Evolutionary conservation across 2,113 vertebrate species (phyloP), one percentile per base, ranked within the genome.

Genomic region (Amphiprion percula): DNA sequence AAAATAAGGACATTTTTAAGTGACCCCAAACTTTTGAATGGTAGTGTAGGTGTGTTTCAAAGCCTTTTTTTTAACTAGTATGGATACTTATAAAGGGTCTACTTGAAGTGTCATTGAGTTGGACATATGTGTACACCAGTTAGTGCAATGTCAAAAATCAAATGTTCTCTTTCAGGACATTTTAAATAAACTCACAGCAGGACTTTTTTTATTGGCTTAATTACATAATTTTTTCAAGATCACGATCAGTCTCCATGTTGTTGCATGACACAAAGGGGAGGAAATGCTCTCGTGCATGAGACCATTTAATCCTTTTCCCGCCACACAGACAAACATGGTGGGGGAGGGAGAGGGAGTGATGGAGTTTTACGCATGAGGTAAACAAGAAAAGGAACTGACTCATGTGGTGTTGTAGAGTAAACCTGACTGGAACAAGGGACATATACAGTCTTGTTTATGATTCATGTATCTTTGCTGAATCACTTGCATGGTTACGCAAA

Each of bases 311-410:
- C 46, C 53, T 7, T 3, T 56, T 77, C n/a, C 58, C 24, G 46
- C n/a, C 61, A 47, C 5, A 10, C 53, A 11, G 28, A 63, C 2
- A 12, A 41, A 17, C 2, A 26, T 12, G 50, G 50, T 16, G 41
- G 39, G 37, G n/a, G 11, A 12, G 21, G 10, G 16, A 47, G 23
- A 63, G 77, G 71, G 84, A 64, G 58, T 64, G 72, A 72, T 79
- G 55, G 55, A 44, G 8, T 58, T 73, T 56, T 52, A 69, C 21
- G 58, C 4, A 56, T 10, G n/a, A 49, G 24, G 30, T 83, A 68
- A 82, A 84, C 53, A 68, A 72, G 23, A 49, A 62, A 33, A 54
- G 2, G 4, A 55, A 46, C 0, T 37, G 21, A 58, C 12, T 33
- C 17, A 3, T 64, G 28, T 47, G 24, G 30, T 3, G 33, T n/a